Evolutionary conservation across 2,113 vertebrate species (phyloP), one percentile per base, ranked within the genome.

Genomic region (Sinocyclocheilus maitianheensis): DNA sequence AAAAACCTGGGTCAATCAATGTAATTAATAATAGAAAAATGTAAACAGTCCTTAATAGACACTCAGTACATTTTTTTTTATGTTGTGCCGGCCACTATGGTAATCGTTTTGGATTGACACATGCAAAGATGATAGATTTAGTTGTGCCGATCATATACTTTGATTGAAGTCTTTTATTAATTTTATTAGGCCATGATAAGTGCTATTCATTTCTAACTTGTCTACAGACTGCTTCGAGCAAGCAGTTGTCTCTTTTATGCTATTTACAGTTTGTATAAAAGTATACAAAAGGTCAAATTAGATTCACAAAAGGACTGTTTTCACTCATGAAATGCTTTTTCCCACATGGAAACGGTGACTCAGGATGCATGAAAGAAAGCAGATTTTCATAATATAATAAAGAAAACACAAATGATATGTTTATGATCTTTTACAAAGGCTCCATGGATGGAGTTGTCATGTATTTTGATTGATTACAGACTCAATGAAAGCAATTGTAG

Each of bases 1-100:
- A 84, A 43, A 13, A 83, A 40, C 46, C 7, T 62, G 40, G 5
- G 46, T 77, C 72, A 55, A 43, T 58, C 51, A 24, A 37, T 43
- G 48, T 60, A 37, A 40, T 13, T 51, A 82, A 26, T 69, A 22
- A 81, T 22, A 71, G 77, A 58, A 81, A 26, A 77, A 71, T 63
- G 43, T 67, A 46, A 46, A 26, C 60, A 40, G 18, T 43, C 55
- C 5, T 79, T 37, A 24, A 76, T 13, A 77, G 13, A 51, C 14
- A 77, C 12, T 16, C 10, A 40, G 14, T 30, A 7, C 8, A 3
- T 4, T 72, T 40, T 72, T 34, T 22, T 40, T 72, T 40, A 37
- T 72, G 34, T 40, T 72, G 16, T 72, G 65, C 65, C 3, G 22
- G 58, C 22, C 58, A 62, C 0, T 22, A 40, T 37, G 16, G 67